These are phyloP conservation scores for Pseudorhombus dupliciocellatus DNA, from an alignment of 2,113 vertebrate genomes.

Conservation along the genomic window DNA sequence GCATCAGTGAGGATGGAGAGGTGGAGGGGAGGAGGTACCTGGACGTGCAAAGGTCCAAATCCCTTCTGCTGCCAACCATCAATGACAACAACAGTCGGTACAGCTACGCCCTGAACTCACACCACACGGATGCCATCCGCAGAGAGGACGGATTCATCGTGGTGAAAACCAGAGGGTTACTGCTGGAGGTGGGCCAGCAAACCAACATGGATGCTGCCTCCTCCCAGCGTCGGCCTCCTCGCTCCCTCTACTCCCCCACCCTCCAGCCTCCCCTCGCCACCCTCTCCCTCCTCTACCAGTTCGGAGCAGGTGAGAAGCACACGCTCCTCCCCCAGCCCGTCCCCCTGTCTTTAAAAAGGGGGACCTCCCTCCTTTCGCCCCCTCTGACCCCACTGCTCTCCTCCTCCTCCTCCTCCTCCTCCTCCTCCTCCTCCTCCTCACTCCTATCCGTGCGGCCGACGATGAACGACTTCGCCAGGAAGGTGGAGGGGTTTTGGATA, in stretches of 20 bases:
- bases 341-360: slow-evolving; percentile 68
- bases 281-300: slow-evolving; percentile 79
- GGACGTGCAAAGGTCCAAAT: background rate
- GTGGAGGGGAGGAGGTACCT: slow-evolving; percentile 16
- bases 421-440: slow-evolving; percentile 40
- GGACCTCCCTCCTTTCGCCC: slow-evolving; percentile 62
- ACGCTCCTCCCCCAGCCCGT: slow-evolving; percentile 68
- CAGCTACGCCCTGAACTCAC: slow-evolving; percentile 63
- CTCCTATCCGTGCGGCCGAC: slow-evolving; percentile 67
- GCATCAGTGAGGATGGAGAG: slow-evolving; percentile 59
- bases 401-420: slow-evolving; percentile 46
- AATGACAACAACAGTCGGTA: slow-evolving; percentile 48
- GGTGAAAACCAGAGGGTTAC: slow-evolving; percentile 4
- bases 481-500: slow-evolving; percentile 98
- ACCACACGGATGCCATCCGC: slow-evolving; percentile 36
- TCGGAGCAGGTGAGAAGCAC: slow-evolving; percentile 68
- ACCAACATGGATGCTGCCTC: slow-evolving; percentile 12
- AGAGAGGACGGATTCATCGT: slow-evolving; percentile 48
- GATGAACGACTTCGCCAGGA: slow-evolving; percentile 91
- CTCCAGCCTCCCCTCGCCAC: slow-evolving; percentile 74
- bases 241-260: slow-evolving; percentile 73
- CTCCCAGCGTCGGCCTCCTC: slow-evolving; percentile 63
- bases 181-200: slow-evolving; percentile 32
- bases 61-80: background rate
- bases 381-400: slow-evolving; percentile 58